Evolutionary conservation across 30 jellyfish, hydroid and myxozoan species (phyloP).

Genomic region (Aurelia sp.): DNA sequence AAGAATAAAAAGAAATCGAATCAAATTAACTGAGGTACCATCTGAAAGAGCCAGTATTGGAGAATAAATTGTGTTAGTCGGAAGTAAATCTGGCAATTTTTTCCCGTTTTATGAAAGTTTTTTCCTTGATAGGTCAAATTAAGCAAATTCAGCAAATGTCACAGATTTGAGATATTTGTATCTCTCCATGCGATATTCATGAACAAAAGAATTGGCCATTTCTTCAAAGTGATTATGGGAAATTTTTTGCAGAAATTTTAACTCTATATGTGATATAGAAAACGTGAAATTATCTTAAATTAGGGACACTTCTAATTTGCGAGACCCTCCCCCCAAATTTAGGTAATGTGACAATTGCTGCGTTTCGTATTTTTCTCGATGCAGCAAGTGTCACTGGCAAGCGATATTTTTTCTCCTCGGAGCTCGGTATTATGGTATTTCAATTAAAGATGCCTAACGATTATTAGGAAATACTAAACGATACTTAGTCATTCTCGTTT

Average conservation of each 20-base stretch:
- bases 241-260: too few relatives aligned
- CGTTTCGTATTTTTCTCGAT: neutral
- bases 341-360: slow-evolving; percentile 13
- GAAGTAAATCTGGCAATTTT: neutral
- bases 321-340: neutral
- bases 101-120: slow-evolving; percentile 10
- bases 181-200: slow-evolving; percentile 15
- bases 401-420: neutral
- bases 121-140: neutral
- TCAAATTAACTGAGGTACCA: too few relatives aligned
- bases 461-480: too few relatives aligned
- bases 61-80: neutral
- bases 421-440: neutral
- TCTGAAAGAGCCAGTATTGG: neutral
- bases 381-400: slow-evolving; percentile 7
- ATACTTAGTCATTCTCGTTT: too few relatives aligned
- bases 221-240: neutral
- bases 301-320: too few relatives aligned
- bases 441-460: too few relatives aligned
- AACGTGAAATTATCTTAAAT: too few relatives aligned
- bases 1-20: too few relatives aligned
- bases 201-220: neutral
- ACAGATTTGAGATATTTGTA: slow-evolving; percentile 14
- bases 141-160: slow-evolving; percentile 14
- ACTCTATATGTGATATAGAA: too few relatives aligned